These are phyloP conservation scores for Aleiodes sp. DNA, from an alignment of 1,140 invertebrate genomes.

Conservation along the genomic window DNA sequence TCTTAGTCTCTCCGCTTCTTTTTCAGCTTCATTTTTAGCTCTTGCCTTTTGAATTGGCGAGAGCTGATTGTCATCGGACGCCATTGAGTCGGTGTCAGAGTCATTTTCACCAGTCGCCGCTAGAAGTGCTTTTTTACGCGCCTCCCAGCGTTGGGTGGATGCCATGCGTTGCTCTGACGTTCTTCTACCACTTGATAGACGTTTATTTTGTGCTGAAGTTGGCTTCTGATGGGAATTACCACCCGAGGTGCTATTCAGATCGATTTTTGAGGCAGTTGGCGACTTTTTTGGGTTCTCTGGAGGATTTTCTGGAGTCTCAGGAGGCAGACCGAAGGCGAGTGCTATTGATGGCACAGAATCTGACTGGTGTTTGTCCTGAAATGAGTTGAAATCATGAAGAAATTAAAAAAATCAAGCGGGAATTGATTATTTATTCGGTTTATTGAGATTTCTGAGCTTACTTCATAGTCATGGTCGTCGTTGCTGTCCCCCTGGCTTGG, in stretches of 20 bases:
- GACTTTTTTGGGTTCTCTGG: neutral
- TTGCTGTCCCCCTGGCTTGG: neutral
- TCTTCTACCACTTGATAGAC: slow-evolving; percentile 31
- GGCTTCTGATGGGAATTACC: slow-evolving; percentile 24
- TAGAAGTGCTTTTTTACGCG: slow-evolving; percentile 57
- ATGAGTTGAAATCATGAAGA: too few species aligned
- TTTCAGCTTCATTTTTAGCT: slow-evolving; percentile 54
- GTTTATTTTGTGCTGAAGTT: slow-evolving; percentile 30
- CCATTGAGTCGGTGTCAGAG: slow-evolving; percentile 58
- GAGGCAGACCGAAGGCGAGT: neutral
- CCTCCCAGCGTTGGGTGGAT: slow-evolving; percentile 61
- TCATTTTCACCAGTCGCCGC: slow-evolving; percentile 55
- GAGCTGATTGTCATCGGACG: slow-evolving; percentile 50
- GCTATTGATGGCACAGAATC: too few species aligned
- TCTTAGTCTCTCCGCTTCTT: slow-evolving; percentile 47
- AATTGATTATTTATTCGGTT: neutral
- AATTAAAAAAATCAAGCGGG: too few species aligned
- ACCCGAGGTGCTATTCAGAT: slow-evolving; percentile 15
- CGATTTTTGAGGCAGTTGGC: neutral
- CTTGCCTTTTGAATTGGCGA: slow-evolving; percentile 61
- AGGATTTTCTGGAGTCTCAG: neutral
- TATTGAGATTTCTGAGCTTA: neutral
- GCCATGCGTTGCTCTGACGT: slow-evolving; percentile 53
- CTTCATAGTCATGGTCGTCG: neutral
- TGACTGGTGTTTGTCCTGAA: too few species aligned